Base-by-base conservation (phyloP, 2,113 vertebrate genomes). In the Paedocypris sp. region DNA sequence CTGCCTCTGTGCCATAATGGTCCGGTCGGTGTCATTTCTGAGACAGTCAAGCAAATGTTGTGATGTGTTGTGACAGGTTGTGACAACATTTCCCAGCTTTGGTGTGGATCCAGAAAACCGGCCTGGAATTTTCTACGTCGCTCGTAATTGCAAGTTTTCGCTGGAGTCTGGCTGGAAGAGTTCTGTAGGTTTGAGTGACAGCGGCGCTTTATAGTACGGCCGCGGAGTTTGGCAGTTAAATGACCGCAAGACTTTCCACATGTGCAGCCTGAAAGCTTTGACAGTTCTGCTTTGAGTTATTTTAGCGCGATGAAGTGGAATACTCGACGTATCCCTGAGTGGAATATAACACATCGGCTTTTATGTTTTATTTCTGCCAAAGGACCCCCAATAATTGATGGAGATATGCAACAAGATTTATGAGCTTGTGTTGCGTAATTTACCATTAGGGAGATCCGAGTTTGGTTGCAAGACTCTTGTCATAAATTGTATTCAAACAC, bases 321-420 rank as follows among this genome's bases (percentile, higher is more conserved):
- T 42, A 31, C 13, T 9, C 16, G 8, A 41, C 16, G 11, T 41
- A 19, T 19, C 19, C 15, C 2, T 11, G 26, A 9, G 32, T 25
- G 8, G 4, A 28, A 25, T 38, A 9, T 22, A 53, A 38, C 42
- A 31, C 39, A 31, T 29, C 20, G 43, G 6, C 23, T 32, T 62
- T 56, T 48, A 8, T 19, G 47, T 48, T 33, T 12, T 15, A 38
- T 5, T 12, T 36, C 54, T 54, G 33, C 56, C 41, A 52, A 15
- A 45, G 7, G 12, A 28, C 43, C 22, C 2, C 18, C n/a, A 39
- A 41, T 43, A 42, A 50, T 49, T 49, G 12, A 42, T 33, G 15
- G 19, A 19, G 58, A 62, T 53, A 62, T 41, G 43, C 6, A 67
- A 67, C 35, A 57, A 10, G 33, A 62, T 57, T 57, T 42, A 41